Conservation (phyloP, 1,140 invertebrate species). For the Goniozus legneri region DNA sequence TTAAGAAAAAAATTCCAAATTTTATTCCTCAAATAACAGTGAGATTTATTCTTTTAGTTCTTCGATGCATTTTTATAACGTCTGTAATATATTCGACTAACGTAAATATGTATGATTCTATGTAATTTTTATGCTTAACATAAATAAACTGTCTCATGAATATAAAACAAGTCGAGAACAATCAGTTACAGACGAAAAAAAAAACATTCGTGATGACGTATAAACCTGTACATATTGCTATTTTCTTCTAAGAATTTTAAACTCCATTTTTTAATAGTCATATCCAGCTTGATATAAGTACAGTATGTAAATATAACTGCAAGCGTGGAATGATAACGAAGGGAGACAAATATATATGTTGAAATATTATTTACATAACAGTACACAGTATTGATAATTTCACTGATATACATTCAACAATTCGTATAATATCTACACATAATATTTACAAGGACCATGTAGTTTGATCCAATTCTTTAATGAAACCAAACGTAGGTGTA, state of each 20-base stretch:
- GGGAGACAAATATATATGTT: no score
- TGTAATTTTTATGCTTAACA: constrained; percentile 14
- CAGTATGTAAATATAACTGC: no score
- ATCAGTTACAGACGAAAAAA: no score
- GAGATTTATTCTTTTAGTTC: constrained; percentile 3
- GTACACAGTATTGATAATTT: constrained; percentile 2
- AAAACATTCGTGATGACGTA: no score
- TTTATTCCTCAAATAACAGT: constrained; percentile 7
- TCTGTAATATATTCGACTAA: constrained; percentile 33
- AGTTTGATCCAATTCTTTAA: constrained; percentile 10
- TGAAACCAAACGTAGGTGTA: constrained; percentile 6
- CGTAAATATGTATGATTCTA: constrained; percentile 13
- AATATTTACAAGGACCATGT: constrained; percentile 12
- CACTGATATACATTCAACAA: constrained; percentile 14
- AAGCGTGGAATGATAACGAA: no score
- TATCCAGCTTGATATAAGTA: no score
- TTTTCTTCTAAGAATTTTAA: no score
- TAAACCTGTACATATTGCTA: no score
- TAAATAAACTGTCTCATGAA: constrained; percentile 15
- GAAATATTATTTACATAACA: neutral
- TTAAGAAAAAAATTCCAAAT: constrained; percentile 6
- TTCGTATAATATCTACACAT: constrained; percentile 16
- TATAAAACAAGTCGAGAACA: no score
- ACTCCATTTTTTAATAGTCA: no score
- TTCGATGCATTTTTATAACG: constrained; percentile 19